phyloP scores from a whole-genome alignment of 2,888 invertebrate genomes.

The Scrobipalpa atriplicella region DNA sequence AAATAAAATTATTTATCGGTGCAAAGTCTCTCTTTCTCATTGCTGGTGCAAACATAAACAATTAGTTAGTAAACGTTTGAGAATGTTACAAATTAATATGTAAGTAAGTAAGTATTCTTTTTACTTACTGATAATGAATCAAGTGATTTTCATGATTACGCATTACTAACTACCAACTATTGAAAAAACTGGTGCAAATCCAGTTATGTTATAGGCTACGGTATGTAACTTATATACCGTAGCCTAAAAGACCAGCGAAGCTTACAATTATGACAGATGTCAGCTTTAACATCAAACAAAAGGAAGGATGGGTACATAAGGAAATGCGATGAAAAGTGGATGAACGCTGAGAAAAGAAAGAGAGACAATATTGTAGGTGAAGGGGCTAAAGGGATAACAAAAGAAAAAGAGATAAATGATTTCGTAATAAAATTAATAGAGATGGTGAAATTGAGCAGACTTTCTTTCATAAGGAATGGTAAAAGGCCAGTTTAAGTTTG shows the following conservation, averaged over 20 bases:
- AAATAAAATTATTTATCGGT: no score
- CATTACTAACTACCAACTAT: no score
- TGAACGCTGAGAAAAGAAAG: slow-evolving; percentile 15
- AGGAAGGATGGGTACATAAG: slow-evolving; percentile 24
- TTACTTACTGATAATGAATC: no score
- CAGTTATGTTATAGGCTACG: no score
- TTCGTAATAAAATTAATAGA: slow-evolving; percentile 23
- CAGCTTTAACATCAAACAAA: slow-evolving; percentile 28
- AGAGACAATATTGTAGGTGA: slow-evolving; percentile 27
- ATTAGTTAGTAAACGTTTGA: no score
- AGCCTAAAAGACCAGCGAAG: background rate
- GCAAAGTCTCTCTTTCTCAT: no score
- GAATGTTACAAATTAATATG: no score
- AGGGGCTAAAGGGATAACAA: slow-evolving; percentile 26
- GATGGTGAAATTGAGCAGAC: slow-evolving; percentile 29
- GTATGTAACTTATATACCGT: no score
- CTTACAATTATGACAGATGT: slow-evolving; percentile 26
- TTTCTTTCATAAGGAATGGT: slow-evolving; percentile 16
- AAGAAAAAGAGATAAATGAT: slow-evolving; percentile 22
- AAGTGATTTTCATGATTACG: no score
- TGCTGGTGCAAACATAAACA: no score
- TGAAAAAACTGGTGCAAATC: no score
- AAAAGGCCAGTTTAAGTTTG: background rate
- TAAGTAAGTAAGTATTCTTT: no score
- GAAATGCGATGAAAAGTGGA: slow-evolving; percentile 31